Evolutionary conservation across 1,140 invertebrate genomes (phyloP).

Genomic region (Habropoda laboriosa): DNA sequence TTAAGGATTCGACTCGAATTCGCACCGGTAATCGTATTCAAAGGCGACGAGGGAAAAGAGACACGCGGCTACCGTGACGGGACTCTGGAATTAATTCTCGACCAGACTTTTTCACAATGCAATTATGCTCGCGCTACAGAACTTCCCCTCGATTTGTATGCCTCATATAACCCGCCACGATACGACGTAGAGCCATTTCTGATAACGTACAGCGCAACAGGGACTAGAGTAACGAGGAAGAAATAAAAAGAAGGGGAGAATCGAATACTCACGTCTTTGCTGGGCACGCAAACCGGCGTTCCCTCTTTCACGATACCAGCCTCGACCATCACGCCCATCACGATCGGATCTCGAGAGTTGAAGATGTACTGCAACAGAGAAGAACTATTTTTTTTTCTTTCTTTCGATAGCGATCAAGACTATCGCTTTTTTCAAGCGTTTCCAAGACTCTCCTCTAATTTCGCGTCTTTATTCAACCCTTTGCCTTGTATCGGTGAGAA

Average conservation of each 20-base stretch:
- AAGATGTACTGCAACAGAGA: slow-evolving; percentile 92
- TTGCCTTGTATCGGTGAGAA: no score
- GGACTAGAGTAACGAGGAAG: slow-evolving; percentile 25
- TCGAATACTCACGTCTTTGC: slow-evolving; percentile 90
- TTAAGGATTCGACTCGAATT: slow-evolving; percentile 38
- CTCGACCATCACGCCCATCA: slow-evolving; percentile 97
- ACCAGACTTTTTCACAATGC: background rate
- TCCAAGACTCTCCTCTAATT: no score
- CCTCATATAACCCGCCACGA: background rate
- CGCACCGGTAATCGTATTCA: slow-evolving; percentile 27
- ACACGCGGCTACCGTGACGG: background rate
- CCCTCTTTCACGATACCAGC: slow-evolving; percentile 97
- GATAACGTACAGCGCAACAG: background rate
- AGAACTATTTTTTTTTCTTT: background rate
- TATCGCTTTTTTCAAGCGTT: no score
- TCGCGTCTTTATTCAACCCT: no score
- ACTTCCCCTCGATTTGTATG: slow-evolving; percentile 21
- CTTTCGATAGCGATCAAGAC: no score
- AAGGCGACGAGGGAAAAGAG: background rate
- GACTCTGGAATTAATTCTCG: slow-evolving; percentile 18
- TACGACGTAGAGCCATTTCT: background rate
- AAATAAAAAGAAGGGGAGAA: slow-evolving; percentile 28
- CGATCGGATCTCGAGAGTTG: slow-evolving; percentile 98
- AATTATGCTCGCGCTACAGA: background rate
- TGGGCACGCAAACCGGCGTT: slow-evolving; percentile 98